Conservation (phyloP, 2,888 invertebrate species). For the Stomorhina lunata region DNA sequence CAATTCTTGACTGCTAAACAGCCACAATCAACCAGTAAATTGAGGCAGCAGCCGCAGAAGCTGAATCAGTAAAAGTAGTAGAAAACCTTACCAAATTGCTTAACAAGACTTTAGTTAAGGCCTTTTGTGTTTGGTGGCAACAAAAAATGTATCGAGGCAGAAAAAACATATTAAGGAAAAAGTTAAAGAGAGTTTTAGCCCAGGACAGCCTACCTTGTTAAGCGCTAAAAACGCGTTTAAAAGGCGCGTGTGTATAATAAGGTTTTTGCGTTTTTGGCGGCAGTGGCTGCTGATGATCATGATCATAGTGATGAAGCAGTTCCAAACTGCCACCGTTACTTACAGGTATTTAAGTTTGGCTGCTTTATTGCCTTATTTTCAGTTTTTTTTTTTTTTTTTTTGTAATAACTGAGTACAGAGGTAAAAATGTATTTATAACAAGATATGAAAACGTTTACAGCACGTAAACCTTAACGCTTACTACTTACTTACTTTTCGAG, state of each 20-base stretch:
- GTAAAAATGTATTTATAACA: slow-evolving; percentile 62
- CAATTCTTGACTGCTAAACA: slow-evolving; percentile 43
- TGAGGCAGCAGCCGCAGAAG: not conserved
- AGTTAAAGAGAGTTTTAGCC: slow-evolving; percentile 44
- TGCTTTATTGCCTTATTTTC: slow-evolving; percentile 1
- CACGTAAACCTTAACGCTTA: slow-evolving; percentile 65
- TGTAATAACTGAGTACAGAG: not conserved
- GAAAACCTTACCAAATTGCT: slow-evolving; percentile 60
- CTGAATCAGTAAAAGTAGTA: not conserved
- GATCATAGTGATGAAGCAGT: slow-evolving; percentile 31
- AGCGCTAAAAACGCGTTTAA: slow-evolving; percentile 66
- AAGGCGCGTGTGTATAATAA: slow-evolving; percentile 59
- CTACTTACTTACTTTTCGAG: too few species aligned
- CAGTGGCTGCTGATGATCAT: slow-evolving; percentile 7
- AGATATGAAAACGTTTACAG: slow-evolving; percentile 57
- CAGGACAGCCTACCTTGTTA: slow-evolving; percentile 66
- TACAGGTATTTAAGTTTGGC: not conserved
- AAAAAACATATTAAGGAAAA: slow-evolving; percentile 34
- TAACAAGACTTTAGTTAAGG: slow-evolving; percentile 56
- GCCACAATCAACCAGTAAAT: too few species aligned
- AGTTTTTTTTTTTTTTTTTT: slow-evolving; percentile 3
- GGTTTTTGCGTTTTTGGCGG: not conserved
- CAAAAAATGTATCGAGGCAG: slow-evolving; percentile 4
- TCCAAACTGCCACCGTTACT: slow-evolving; percentile 63
- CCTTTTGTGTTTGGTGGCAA: not conserved